Base-by-base conservation (phyloP, 2,888 invertebrate species). In the Amblyjoppa proteus region DNA sequence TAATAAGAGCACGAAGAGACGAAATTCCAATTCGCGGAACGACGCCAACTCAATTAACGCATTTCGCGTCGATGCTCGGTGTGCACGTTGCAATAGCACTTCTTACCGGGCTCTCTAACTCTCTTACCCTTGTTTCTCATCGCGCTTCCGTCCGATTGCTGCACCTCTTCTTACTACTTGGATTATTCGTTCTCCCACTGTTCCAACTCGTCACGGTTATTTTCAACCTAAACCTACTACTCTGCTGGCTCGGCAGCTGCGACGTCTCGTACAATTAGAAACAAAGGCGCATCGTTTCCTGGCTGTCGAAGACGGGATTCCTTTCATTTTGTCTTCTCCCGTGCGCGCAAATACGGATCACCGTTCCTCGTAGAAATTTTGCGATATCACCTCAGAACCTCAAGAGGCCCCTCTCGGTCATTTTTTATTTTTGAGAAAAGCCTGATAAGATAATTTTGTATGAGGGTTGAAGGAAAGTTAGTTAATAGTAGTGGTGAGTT, bases 41-140 rank as follows among this genome's bases (percentile, higher is more conserved):
- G 74, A 56, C 81, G 87, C 85, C 87, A 88, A 85, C 81, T 88
- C 83, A 86, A 88, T 88, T 87, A 89, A 88, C 86, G 82, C 78
- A 86, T 88, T 87, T 83, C 75, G 76, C 82, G 84, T 82, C 87
- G 82, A 85, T 84, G 81, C 69, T 70, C n/a, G 58, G 34, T 34
- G 41, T 51, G 20, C 7, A 56, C 64, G n/a, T 41, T 51, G 51
- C 66, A 20, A 61, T 28, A 34, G 64, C 49, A 64, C 64, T 49
- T 64, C 75, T 75, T 64, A 64, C 66, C 51, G 53, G 51, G 31
- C 38, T 20, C 56, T 53, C 31, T 53, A 31, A 9, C 77, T 49
- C 45, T 45, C 61, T 4, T 20, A 49, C 45, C 11, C 70, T 41
- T 61, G 16, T 3, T 51, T 28, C 49, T 61, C 58, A 20, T 31